A percentile compares a stretch with the other conserved stretches of the same genome.
phyloP scores from a whole-genome alignment of 2,113 vertebrate species.

The Gallinago media region DNA sequence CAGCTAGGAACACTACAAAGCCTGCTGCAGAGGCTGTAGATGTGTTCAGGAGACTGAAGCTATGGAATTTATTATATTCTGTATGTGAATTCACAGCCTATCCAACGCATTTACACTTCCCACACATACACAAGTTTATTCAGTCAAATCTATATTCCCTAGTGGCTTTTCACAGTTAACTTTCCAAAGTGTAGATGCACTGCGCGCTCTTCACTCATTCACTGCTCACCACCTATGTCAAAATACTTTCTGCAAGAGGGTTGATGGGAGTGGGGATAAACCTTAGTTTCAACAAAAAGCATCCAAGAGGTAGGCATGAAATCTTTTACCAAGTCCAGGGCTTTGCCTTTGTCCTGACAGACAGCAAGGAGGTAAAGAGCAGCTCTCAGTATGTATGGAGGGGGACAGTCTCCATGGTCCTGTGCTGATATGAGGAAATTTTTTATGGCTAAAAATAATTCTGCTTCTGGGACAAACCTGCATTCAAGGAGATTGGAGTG shows the following conservation, averaged over 20 bases:
- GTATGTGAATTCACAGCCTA: constrained; percentile 31
- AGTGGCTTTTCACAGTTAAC: constrained; percentile 26
- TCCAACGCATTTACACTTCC: constrained; percentile 47
- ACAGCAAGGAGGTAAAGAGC: constrained; percentile 87
- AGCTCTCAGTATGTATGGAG: constrained; percentile 80
- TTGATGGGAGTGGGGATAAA: background rate
- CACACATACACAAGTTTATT: constrained; percentile 27
- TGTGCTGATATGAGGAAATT: constrained; percentile 82
- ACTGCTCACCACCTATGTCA: background rate
- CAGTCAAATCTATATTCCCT: constrained; percentile 8
- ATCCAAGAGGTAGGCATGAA: background rate
- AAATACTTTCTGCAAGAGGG: background rate
- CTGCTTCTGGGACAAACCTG: constrained; percentile 88
- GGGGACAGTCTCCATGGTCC: constrained; percentile 73
- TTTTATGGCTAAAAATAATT: constrained; percentile 83
- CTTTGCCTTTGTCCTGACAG: constrained; percentile 82
- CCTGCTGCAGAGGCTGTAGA: constrained; percentile 22
- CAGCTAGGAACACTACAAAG: constrained; percentile 26
- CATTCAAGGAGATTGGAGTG: constrained; percentile 23
- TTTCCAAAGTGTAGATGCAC: background rate
- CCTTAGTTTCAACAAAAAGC: background rate
- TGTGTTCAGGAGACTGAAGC: constrained; percentile 1
- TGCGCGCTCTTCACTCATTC: background rate
- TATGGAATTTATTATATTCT: constrained; percentile 9
- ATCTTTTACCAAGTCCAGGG: constrained; percentile 80